Evolutionary conservation across 2,888 invertebrate genomes (phyloP).

Genomic region (Stenolophus ochropezus): DNA sequence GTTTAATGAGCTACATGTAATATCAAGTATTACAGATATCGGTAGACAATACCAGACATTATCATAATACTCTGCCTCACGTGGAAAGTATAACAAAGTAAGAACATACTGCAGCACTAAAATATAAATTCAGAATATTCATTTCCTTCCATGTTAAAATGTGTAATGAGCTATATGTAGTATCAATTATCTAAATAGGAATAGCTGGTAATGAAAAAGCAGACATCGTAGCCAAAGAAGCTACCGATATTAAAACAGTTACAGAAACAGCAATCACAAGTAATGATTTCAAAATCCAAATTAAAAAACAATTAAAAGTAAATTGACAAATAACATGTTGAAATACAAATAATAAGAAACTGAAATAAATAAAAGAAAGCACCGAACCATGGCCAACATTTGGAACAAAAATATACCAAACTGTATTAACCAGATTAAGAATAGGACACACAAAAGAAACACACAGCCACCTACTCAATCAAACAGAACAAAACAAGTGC

Average conservation of each 20-base stretch:
- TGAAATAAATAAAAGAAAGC: not conserved
- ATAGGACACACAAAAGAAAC: not conserved
- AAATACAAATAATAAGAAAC: slow-evolving; percentile 4
- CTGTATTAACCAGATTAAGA: not conserved
- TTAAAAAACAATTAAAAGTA: too few species aligned
- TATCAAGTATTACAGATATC: too few species aligned
- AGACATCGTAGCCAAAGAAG: too few species aligned
- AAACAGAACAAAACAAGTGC: not conserved
- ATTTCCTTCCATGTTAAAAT: too few species aligned
- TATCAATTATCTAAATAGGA: too few species aligned
- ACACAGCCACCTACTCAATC: not conserved
- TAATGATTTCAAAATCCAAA: too few species aligned
- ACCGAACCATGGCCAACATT: not conserved
- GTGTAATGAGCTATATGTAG: too few species aligned
- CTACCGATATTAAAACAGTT: too few species aligned
- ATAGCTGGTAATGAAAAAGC: too few species aligned
- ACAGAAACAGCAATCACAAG: too few species aligned
- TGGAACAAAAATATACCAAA: not conserved
- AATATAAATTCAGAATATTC: too few species aligned
- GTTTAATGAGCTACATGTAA: too few species aligned
- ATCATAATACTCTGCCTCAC: slow-evolving; percentile 11
- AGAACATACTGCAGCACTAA: not conserved
- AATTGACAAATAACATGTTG: not conserved
- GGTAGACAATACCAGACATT: not conserved
- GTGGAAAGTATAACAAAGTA: not conserved